Base-by-base conservation (phyloP, 2,888 invertebrate genomes). In the Clusia tigrina region DNA sequence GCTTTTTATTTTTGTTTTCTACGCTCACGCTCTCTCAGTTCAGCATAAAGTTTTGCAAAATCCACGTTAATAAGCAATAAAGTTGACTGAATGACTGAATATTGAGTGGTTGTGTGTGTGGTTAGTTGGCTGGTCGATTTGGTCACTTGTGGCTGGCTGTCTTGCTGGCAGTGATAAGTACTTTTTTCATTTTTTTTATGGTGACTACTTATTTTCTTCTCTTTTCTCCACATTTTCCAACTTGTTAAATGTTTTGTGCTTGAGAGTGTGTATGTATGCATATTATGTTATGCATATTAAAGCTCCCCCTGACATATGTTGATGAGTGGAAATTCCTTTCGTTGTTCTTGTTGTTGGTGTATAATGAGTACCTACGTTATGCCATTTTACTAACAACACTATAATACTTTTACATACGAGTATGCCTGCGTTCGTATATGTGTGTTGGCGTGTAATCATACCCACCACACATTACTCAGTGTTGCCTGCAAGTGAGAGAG, bases 211-310 rank as follows among this genome's bases (percentile, higher is more conserved):
- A 3, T 42, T 2, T 42, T 42, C 6, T 42, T 42, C 10, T 42
- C n/a, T 42, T 15, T 42, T 42, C n/a, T 5, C 32, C 32, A 32
- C 32, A 32, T 32, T 32, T 12, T 32, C 32, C 32, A 32, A 32
- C 32, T 32, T 32, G 32, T 32, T 9, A 32, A 32, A 32, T 32
- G 42, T 42, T 42, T 52, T 53, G 24, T 53, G 24, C n/a, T n/a
- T 24, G 3, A n/a, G 24, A 3, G 2, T 24, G 24, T 24, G 23
- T 53, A 12, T 53, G 23, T 53, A 25, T 46, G 54, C 9, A n/a
- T 42, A 3, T 42, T 60, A 20, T 52, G 15, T 59, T 48, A 70
- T 66, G 69, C 59, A n/a, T n/a, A n/a, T n/a, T n/a, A n/a, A n/a
- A n/a, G n/a, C n/a, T n/a, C n/a, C n/a, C 12, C 32, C 10, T 42